Percentiles rank a stretch among this genome's conserved stretches.
These are phyloP conservation scores for Poecilia picta DNA, from an alignment of 2,797 vertebrate species.

Conservation along the genomic window DNA sequence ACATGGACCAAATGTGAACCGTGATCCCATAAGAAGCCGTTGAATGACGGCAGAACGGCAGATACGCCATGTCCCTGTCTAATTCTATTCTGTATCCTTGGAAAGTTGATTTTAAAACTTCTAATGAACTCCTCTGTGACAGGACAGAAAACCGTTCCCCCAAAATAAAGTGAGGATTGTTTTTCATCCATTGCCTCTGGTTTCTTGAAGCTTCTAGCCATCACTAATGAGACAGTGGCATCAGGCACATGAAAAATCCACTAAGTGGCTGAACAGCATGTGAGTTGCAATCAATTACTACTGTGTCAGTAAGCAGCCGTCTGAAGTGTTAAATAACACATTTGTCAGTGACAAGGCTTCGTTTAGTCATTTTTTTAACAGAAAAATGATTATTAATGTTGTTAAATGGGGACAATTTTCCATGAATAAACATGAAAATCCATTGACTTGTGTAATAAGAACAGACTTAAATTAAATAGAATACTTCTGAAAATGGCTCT, in stretches of 20 bases:
- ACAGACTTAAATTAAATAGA: background rate
- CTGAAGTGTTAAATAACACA: background rate
- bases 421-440: background rate
- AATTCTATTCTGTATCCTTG: background rate
- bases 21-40: background rate
- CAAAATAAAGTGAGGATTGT: background rate
- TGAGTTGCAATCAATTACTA: background rate
- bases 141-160: background rate
- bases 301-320: background rate
- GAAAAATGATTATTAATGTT: background rate
- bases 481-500: background rate
- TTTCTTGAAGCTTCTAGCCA: background rate
- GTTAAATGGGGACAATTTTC: background rate
- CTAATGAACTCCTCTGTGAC: background rate
- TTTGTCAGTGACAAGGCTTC: background rate
- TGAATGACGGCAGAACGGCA: background rate
- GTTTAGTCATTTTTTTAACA: background rate
- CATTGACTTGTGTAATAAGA: background rate
- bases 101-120: background rate
- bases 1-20: background rate
- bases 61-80: background rate
- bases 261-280: constrained; percentile 12
- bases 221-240: background rate
- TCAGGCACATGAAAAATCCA: constrained; percentile 6
- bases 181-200: background rate